These are phyloP conservation scores for Gambusia holbrooki DNA, from an alignment of 2,113 vertebrate species.

Conservation along the genomic window DNA sequence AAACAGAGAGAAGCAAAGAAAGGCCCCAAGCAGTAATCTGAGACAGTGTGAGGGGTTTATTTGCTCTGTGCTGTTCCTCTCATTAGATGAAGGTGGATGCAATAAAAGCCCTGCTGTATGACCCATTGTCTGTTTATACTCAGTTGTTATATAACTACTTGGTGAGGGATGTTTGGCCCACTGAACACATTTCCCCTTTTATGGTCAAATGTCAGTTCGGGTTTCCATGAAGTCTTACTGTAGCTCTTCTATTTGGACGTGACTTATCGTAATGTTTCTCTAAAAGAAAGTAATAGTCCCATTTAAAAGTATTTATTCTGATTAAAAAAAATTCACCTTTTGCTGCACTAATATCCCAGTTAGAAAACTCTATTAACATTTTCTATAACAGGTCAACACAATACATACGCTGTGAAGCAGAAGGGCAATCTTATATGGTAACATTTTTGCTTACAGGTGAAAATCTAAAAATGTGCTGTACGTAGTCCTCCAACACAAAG, in stretches of 20 bases:
- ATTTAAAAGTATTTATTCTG: not conserved
- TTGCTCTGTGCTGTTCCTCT: conserved; percentile 19
- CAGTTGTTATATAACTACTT: conserved; percentile 42
- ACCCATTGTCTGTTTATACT: conserved; percentile 47
- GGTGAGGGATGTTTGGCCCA: conserved; percentile 16
- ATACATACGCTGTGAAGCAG: not conserved
- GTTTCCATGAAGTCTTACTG: conserved; percentile 56
- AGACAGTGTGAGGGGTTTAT: not conserved
- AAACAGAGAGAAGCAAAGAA: conserved; percentile 1
- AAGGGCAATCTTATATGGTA: not conserved
- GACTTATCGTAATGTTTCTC: not conserved
- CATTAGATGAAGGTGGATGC: conserved; percentile 20
- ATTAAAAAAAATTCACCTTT: not conserved
- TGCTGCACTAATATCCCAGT: not conserved
- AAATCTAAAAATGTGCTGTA: not conserved
- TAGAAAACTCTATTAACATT: not conserved
- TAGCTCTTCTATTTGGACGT: conserved; percentile 11
- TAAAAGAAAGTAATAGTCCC: not conserved
- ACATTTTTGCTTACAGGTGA: not conserved
- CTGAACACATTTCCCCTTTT: conserved; percentile 52
- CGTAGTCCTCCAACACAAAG: not conserved
- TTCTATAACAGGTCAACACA: not conserved
- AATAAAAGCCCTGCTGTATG: not conserved
- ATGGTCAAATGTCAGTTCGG: conserved; percentile 47
- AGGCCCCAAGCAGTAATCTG: not conserved